Base-by-base conservation (phyloP, 2,797 vertebrate genomes). In the Anas flavirostris region DNA sequence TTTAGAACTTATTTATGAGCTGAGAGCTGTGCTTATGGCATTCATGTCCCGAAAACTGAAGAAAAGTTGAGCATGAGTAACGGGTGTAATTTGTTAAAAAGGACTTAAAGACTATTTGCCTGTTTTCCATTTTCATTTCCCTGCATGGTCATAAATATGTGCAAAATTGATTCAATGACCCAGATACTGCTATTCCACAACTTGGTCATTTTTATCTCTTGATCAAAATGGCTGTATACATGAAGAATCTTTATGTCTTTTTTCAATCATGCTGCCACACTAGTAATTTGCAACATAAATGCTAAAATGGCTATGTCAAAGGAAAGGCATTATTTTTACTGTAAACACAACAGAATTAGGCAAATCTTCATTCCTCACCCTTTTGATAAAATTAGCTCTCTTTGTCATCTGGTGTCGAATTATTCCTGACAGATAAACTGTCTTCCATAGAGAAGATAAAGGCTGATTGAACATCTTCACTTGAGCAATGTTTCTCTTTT, bases 1-100 rank as follows among this genome's bases (percentile, higher is more conserved):
- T 97, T 84, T 85, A 90, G 80, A 95, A 28, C 68, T 93, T 75
- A 96, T 90, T 94, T 88, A 91, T 12, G 41, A 88, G 62, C 50
- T 56, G 35, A 78, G 67, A 48, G 39, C 17, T 19, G 2, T 72
- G 58, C 50, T 92, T 82, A 88, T 35, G 46, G 56, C 59, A 75
- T 94, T 95, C 70, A 66, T 55, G 76, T 17, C 28, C 74, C 75
- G 86, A 83, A 92, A 92, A 90, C 43, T 73, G 62, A 83, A 41
- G 70, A 31, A 70, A 92, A 78, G 81, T 67, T 93, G 70, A 78
- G 77, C 9, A 4, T 88, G 82, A 94, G 48, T 81, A 86, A 95
- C 94, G 67, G 55, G 50, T 88, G 69, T 87, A 88, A 95, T 92
- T 90, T 91, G 62, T 76, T 90, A 41, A 95, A 92, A 55, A 90